Conservation (phyloP, 1,140 invertebrate species). For the Venturia canescens region DNA sequence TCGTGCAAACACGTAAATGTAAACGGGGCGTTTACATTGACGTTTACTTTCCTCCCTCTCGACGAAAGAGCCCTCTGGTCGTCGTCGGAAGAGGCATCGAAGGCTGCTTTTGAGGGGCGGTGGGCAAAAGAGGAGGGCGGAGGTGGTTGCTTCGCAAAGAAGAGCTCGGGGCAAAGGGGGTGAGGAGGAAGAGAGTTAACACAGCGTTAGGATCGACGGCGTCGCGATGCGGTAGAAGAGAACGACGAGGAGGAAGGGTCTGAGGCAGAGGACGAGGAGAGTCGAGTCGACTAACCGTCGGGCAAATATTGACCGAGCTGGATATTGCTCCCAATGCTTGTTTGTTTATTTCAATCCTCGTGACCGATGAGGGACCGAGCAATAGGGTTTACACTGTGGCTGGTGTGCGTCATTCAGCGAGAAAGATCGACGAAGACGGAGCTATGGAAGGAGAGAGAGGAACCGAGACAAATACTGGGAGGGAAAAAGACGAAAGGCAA, state of each 20-base stretch:
- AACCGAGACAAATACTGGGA: background rate
- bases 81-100: background rate
- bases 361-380: constrained; percentile 66
- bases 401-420: constrained; percentile 15
- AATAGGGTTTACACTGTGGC: constrained; percentile 28
- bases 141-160: constrained; percentile 31
- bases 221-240: constrained; percentile 8
- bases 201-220: constrained; percentile 43
- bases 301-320: constrained; percentile 76
- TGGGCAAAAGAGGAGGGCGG: constrained; percentile 49
- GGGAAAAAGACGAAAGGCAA: background rate
- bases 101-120: constrained; percentile 46
- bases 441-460: background rate
- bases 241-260: background rate
- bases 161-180: constrained; percentile 29
- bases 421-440: background rate
- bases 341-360: constrained; percentile 76
- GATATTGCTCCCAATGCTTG: constrained; percentile 77
- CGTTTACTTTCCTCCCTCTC: constrained; percentile 74
- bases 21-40: constrained; percentile 74
- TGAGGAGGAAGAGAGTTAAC: constrained; percentile 20
- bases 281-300: constrained; percentile 74
- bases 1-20: constrained; percentile 76
- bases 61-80: constrained; percentile 50
- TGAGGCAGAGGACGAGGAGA: constrained; percentile 40